Evolutionary conservation across 2,113 vertebrate genomes (phyloP), one percentile per base, ranked within the genome.

Genomic region (Bettongia penicillata): DNA sequence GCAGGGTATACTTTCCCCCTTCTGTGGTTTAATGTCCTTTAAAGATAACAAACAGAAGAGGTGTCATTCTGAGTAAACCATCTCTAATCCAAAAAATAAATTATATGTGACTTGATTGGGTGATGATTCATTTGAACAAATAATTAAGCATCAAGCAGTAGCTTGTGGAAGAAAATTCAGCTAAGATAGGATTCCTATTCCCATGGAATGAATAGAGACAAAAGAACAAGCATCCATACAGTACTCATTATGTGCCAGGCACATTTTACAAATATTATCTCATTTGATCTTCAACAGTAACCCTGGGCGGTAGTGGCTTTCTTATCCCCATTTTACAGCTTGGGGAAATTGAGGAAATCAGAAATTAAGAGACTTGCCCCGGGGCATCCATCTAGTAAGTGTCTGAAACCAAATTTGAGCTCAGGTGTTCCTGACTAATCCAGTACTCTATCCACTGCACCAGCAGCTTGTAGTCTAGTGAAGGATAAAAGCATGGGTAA

Each of bases 1-100:
- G 90, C 53, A 96, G 53, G 91, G 68, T 91, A 91, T 3, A 22
- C 57, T 96, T 97, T 95, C 95, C 94, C 93, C 96, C 26, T 95
- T 94, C 9, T 52, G 91, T 91, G 95, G 93, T 91, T 97, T 90
- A 51, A 19, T 97, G 95, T 97, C 96, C 84, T 90, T 89, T 94
- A 93, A 84, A 84, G 37, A 84, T 84, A 43, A 51, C 90, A 89
- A 52, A 91, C 89, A 94, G 91, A n/a, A 55, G 31, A 26, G 94
- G 23, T 92, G 50, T 95, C 90, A 43, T 97, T 94, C 94, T 51
- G 91, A 95, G 61, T 91, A 55, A 53, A 96, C 96, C 92, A 51
- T 97, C 94, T 96, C 92, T 57, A 49, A 94, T 92, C 53, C n/a
- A 22, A 84, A 84, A 94, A 0, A 89, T 94, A 53, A 96, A 91